These are phyloP conservation scores for Gerris lacustris DNA, from an alignment of 2,888 invertebrate genomes.

Conservation along the genomic window DNA sequence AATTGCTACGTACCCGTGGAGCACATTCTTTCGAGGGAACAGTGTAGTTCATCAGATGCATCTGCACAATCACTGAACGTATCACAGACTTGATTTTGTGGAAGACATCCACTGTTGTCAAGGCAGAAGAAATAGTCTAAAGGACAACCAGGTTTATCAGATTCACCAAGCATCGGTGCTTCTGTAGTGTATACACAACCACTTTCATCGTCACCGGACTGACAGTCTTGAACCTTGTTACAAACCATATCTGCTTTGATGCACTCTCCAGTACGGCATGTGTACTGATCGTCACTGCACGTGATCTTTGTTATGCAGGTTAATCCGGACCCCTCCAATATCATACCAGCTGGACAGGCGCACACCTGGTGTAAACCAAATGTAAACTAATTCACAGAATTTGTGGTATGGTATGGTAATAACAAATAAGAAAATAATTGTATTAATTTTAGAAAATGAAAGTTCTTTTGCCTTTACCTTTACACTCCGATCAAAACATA, in stretches of 20 bases:
- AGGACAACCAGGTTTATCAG: constrained; percentile 35
- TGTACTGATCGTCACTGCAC: constrained; percentile 52
- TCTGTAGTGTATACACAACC: constrained; percentile 36
- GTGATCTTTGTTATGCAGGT: constrained; percentile 24
- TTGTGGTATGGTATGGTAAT: too few relatives aligned
- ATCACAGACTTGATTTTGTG: constrained; percentile 42
- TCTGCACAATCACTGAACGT: constrained; percentile 41
- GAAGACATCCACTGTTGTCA: constrained; percentile 42
- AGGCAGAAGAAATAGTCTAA: constrained; percentile 41
- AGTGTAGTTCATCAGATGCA: constrained; percentile 39
- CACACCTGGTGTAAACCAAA: constrained; percentile 35
- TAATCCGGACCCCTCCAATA: constrained; percentile 36
- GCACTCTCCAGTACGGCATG: constrained; percentile 38
- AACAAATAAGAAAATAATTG: too few relatives aligned
- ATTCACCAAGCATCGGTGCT: not conserved
- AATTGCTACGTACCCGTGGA: too few relatives aligned
- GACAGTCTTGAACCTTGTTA: constrained; percentile 44
- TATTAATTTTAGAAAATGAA: too few relatives aligned
- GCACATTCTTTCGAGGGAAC: not conserved
- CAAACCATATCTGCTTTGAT: constrained; percentile 37
- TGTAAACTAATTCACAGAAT: not conserved
- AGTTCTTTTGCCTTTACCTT: too few relatives aligned
- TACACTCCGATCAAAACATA: too few relatives aligned
- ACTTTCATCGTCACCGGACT: constrained; percentile 45
- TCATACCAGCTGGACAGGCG: constrained; percentile 55